A percentile compares a stretch with the other conserved stretches of the same genome.
Conservation (phyloP, 2,113 vertebrate species). For the Hippocampus guttulatus region DNA sequence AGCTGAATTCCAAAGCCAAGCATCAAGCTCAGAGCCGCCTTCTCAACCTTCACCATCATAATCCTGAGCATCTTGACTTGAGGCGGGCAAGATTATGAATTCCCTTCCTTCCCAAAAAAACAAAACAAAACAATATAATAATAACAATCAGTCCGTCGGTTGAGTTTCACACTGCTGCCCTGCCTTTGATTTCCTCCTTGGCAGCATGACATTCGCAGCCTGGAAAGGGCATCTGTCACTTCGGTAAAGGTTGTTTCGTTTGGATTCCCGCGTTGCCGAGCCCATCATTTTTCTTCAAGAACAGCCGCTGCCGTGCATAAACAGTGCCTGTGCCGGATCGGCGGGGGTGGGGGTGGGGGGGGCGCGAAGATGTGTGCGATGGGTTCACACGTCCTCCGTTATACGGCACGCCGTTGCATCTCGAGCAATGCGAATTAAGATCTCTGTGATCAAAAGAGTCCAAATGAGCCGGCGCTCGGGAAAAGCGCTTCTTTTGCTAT, state of each 20-base stretch:
- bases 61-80: neutral
- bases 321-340: neutral
- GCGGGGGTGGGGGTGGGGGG: too few species aligned
- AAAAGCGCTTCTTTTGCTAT: conserved; percentile 18
- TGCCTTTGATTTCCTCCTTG: neutral
- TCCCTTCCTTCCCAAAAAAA: neutral
- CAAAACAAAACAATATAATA: neutral
- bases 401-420: conserved; percentile 26
- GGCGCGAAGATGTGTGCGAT: neutral
- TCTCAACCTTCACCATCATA: too few species aligned
- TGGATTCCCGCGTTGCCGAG: neutral
- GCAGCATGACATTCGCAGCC: neutral
- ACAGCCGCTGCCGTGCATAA: neutral
- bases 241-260: conserved; percentile 3
- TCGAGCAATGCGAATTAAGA: conserved; percentile 48
- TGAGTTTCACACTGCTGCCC: neutral
- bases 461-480: conserved; percentile 62
- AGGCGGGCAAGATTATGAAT: neutral
- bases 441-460: conserved; percentile 61
- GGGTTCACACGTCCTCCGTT: neutral
- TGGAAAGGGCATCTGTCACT: conserved; percentile 3
- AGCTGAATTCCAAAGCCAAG: too few species aligned
- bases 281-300: conserved; percentile 1
- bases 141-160: neutral
- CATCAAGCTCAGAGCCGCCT: too few species aligned